phyloP scores from a whole-genome alignment of 1,140 invertebrate genomes.

The Cydia fagiglandana region DNA sequence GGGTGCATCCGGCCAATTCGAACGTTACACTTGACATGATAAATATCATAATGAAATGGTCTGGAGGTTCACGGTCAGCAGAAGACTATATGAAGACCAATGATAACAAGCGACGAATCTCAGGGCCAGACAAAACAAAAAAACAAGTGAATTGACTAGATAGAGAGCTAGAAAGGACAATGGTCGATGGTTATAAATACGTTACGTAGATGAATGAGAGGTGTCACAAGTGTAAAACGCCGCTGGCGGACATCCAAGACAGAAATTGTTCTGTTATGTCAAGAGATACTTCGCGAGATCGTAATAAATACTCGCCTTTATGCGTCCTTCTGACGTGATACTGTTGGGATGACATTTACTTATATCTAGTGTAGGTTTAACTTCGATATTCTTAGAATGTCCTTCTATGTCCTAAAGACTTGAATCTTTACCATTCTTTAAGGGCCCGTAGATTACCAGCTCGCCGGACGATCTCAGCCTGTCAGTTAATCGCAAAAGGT shows the following conservation, averaged over 20 bases:
- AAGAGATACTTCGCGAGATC: conserved; percentile 10
- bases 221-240: conserved; percentile 24
- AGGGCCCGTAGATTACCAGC: no score
- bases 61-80: no score
- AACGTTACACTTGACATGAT: no score
- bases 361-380: not conserved
- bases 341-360: not conserved
- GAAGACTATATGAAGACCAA: no score
- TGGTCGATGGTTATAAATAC: conserved; percentile 20
- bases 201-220: conserved; percentile 25
- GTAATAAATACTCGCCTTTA: conserved; percentile 18
- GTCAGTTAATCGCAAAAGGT: no score
- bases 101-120: no score
- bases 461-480: no score
- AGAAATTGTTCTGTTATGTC: conserved; percentile 20
- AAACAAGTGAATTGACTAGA: not conserved
- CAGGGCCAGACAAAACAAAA: not conserved
- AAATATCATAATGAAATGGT: no score
- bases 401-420: no score
- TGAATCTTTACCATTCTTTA: no score
- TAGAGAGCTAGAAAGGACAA: conserved; percentile 16
- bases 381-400: not conserved
- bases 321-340: not conserved
- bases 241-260: conserved; percentile 12
- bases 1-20: no score